These are phyloP conservation scores for Malurus splendens DNA, from an alignment of 2,797 vertebrate genomes.

Conservation along the genomic window DNA sequence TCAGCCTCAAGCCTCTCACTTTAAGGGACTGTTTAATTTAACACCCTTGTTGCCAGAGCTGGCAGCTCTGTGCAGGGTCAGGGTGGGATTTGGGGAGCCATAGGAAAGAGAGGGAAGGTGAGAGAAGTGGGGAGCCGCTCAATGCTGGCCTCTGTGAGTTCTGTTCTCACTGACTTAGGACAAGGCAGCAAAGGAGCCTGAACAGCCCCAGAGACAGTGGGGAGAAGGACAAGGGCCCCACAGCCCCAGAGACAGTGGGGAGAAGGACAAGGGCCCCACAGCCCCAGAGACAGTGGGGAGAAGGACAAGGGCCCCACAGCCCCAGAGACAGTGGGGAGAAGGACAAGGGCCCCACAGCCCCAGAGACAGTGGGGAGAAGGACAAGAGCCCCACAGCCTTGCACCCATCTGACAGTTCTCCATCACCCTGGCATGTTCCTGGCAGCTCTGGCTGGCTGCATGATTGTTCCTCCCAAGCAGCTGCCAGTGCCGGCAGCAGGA, in stretches of 20 bases:
- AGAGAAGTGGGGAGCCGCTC: not conserved
- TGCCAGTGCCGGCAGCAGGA: not conserved
- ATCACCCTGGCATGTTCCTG: not conserved
- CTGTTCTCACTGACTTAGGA: not conserved
- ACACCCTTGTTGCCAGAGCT: not conserved
- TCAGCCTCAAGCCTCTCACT: not conserved
- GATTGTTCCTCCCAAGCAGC: not conserved
- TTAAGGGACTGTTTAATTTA: not conserved
- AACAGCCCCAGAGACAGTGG: too few relatives aligned
- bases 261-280: not conserved
- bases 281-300: too few relatives aligned
- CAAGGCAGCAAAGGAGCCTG: not conserved
- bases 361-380: too few relatives aligned
- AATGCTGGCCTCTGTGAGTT: rapidly evolving
- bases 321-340: too few relatives aligned
- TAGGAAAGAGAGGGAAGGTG: not conserved
- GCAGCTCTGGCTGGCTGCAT: not conserved
- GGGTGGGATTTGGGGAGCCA: not conserved
- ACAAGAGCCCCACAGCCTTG: not conserved
- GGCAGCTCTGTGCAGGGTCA: not conserved
- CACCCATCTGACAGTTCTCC: not conserved
- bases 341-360: not conserved
- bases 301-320: too few relatives aligned
- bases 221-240: not conserved
- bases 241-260: not conserved